Conservation (phyloP, 2,888 invertebrate species). For the Apomyelois bistriatella region DNA sequence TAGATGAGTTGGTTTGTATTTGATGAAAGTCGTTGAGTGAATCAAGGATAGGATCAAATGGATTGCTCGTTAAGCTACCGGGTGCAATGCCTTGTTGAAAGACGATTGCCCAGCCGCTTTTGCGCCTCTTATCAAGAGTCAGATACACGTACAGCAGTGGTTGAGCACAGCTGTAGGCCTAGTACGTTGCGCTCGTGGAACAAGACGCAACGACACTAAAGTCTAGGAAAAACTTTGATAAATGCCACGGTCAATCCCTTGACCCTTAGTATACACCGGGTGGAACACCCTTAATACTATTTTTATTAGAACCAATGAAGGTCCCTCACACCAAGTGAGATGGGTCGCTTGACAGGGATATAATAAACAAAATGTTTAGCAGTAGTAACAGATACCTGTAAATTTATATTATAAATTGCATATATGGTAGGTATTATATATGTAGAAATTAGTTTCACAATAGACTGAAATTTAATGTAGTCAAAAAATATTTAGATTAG, state of each 20-base stretch:
- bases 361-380: conserved; percentile 22
- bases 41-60: conserved; percentile 19
- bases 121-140: conserved; percentile 46
- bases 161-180: conserved; percentile 68
- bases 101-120: conserved; percentile 71
- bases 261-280: conserved; percentile 70
- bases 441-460: neutral
- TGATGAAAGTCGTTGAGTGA: conserved; percentile 5
- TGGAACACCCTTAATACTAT: conserved; percentile 64
- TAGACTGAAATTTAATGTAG: no score
- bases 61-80: conserved; percentile 48
- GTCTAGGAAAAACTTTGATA: conserved; percentile 33
- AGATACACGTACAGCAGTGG: conserved; percentile 68
- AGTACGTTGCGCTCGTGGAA: conserved; percentile 42
- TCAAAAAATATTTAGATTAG: neutral
- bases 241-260: conserved; percentile 58
- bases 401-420: conserved; percentile 32
- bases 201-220: conserved; percentile 45
- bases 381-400: conserved; percentile 53
- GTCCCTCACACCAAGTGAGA: conserved; percentile 51
- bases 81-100: conserved; percentile 77
- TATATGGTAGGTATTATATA: conserved; percentile 15
- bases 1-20: conserved; percentile 10
- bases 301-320: conserved; percentile 57
- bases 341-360: conserved; percentile 63